phyloP scores from a whole-genome alignment of 1,140 invertebrate species.

The Trypoxylus dichotomus region DNA sequence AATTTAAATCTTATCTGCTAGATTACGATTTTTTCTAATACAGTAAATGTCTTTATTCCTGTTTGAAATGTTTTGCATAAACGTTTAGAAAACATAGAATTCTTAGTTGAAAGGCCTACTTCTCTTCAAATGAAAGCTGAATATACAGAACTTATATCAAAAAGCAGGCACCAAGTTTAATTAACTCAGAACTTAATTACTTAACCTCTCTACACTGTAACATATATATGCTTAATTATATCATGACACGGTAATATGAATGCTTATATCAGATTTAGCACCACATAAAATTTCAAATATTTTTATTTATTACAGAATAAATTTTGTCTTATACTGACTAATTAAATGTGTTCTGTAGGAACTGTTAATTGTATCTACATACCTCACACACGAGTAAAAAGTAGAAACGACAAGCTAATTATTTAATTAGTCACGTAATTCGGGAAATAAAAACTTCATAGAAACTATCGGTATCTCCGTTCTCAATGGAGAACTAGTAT shows the following conservation, averaged over 20 bases:
- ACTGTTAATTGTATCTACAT: neutral
- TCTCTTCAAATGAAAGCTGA: too few species aligned
- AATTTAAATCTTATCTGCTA: too few species aligned
- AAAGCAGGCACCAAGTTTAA: too few species aligned
- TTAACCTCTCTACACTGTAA: neutral
- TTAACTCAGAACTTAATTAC: neutral
- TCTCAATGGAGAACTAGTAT: neutral
- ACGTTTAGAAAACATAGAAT: too few species aligned
- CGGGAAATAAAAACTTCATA: neutral
- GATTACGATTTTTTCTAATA: too few species aligned
- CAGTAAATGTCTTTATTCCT: too few species aligned
- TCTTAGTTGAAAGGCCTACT: too few species aligned
- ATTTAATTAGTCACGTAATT: constrained; percentile 20
- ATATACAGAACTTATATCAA: too few species aligned
- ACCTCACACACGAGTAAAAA: neutral
- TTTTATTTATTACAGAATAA: neutral
- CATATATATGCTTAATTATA: neutral
- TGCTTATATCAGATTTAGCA: neutral
- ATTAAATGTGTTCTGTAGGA: neutral
- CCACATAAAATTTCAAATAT: neutral
- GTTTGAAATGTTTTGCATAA: too few species aligned
- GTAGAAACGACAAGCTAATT: neutral
- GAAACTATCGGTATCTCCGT: neutral
- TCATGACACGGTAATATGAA: neutral
- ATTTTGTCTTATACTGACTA: neutral